These are phyloP conservation scores for Blastomussa wellsi DNA, from an alignment of 92 coral and sea anemone species.

Conservation along the genomic window DNA sequence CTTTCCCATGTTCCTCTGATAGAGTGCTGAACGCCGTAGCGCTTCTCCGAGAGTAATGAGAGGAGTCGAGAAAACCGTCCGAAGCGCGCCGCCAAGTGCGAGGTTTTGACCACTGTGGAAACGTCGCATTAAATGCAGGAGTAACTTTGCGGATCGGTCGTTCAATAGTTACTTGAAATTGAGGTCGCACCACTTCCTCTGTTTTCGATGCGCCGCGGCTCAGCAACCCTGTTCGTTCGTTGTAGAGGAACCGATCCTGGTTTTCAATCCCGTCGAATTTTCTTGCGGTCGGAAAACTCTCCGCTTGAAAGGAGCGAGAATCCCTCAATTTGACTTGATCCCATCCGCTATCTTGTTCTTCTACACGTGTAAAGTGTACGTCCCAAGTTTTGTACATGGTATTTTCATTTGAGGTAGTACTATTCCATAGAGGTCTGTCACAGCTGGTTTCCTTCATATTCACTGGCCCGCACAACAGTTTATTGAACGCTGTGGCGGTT, in stretches of 20 bases:
- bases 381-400: conserved; percentile 37
- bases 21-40: conserved; percentile 18
- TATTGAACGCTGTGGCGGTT: conserved; percentile 22
- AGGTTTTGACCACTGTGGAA: conserved; percentile 20
- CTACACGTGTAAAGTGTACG: background rate
- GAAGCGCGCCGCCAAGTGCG: conserved; percentile 38
- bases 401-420: background rate
- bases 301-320: conserved; percentile 25
- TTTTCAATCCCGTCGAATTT: background rate
- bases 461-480: conserved; percentile 35
- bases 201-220: conserved; percentile 3
- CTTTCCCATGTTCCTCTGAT: conserved; percentile 21
- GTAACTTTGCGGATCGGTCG: conserved; percentile 40
- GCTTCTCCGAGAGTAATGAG: conserved; percentile 10
- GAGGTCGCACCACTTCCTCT: conserved; percentile 10
- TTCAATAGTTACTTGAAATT: conserved; percentile 31
- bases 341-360: conserved; percentile 17
- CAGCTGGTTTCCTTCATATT: conserved; percentile 24
- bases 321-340: conserved; percentile 17
- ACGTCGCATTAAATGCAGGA: conserved; percentile 23
- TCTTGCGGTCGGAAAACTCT: conserved; percentile 37
- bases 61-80: conserved; percentile 26
- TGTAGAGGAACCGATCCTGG: conserved; percentile 14
- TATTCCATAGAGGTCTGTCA: conserved; percentile 16
- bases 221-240: background rate